A percentile compares a stretch with the other conserved stretches of the same genome.
Evolutionary conservation across 2,113 vertebrate genomes (phyloP).

Genomic region (Pituophis catenifer): DNA sequence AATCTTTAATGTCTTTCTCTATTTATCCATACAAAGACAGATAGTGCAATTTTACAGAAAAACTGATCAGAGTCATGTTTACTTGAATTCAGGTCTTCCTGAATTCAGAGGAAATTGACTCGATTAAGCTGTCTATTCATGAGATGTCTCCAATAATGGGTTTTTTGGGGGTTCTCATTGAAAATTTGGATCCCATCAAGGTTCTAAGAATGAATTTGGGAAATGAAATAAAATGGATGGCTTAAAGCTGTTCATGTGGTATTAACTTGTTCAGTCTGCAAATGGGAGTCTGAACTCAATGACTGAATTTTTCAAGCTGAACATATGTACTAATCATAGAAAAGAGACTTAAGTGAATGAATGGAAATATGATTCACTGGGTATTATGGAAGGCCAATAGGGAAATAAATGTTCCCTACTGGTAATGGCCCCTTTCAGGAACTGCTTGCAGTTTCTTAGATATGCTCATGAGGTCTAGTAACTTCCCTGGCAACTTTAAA

Average conservation of each 20-base stretch:
- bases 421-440: background rate
- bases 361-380: background rate
- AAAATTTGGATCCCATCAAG: background rate
- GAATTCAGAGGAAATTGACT: background rate
- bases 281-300: background rate
- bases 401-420: background rate
- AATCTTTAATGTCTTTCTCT: background rate
- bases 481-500: slow-evolving; percentile 19
- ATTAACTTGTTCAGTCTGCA: background rate
- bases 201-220: background rate
- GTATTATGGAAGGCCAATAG: background rate
- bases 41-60: background rate
- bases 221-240: background rate
- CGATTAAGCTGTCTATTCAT: background rate
- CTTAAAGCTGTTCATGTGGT: background rate
- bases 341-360: background rate
- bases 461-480: slow-evolving; percentile 17
- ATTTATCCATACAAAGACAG: background rate
- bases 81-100: background rate
- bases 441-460: background rate
- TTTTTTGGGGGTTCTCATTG: background rate
- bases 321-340: background rate
- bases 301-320: background rate
- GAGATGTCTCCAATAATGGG: background rate
- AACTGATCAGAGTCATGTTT: background rate